Conservation (phyloP, 2,797 vertebrate genomes). For the Phyllotis vaccarum region DNA sequence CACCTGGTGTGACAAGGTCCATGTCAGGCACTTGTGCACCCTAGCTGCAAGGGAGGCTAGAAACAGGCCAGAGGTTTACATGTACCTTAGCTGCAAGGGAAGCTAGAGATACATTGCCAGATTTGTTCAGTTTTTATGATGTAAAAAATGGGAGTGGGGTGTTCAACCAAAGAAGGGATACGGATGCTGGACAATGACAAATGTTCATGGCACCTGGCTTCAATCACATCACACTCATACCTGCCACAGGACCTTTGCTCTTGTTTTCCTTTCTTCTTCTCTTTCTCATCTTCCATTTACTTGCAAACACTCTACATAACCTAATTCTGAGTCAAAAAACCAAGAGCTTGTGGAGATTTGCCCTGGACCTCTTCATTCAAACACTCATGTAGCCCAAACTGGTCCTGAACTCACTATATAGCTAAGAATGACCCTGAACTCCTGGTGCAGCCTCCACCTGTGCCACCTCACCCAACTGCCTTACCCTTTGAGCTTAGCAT, state of each 20-base stretch:
- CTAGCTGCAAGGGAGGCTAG: not conserved
- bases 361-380: not conserved
- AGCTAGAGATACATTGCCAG: not conserved
- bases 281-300: not conserved
- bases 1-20: not conserved
- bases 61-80: not conserved
- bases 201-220: not conserved
- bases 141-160: not conserved
- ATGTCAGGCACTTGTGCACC: not conserved
- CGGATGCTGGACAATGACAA: not conserved
- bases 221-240: not conserved
- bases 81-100: not conserved
- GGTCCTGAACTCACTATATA: not conserved
- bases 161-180: not conserved
- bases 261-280: not conserved
- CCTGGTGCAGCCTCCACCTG: not conserved
- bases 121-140: not conserved
- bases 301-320: not conserved
- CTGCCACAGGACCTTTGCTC: not conserved
- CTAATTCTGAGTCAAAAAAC: not conserved
- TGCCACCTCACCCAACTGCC: not conserved
- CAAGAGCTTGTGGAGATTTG: not conserved
- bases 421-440: not conserved
- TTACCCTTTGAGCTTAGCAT: not conserved
- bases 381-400: not conserved